A percentile compares a stretch with the other conserved stretches of the same genome.
Evolutionary conservation across 2,797 vertebrate species (phyloP).

Genomic region (Rhinophrynus dorsalis): DNA sequence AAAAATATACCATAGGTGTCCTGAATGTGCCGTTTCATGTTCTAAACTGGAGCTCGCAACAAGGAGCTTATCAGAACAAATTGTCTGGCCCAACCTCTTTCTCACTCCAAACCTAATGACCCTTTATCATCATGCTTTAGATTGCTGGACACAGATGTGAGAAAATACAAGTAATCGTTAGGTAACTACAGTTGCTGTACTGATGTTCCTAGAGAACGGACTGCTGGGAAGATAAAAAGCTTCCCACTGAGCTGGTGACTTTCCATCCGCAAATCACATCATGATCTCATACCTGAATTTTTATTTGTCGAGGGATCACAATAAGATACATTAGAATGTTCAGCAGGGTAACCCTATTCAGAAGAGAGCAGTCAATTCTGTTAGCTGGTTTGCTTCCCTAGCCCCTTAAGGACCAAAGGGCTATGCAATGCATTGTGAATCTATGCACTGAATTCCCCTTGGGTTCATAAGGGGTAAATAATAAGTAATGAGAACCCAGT

Average conservation of each 20-base stretch:
- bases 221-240: slow-evolving; percentile 98
- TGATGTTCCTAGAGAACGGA: slow-evolving; percentile 89
- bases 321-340: slow-evolving; percentile 77
- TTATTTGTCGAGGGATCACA: slow-evolving; percentile 79
- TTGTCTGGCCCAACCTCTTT: slow-evolving; percentile 82
- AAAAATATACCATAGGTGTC: slow-evolving; percentile 52
- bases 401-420: no score
- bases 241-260: slow-evolving; percentile 91
- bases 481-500: neutral
- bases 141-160: slow-evolving; percentile 89
- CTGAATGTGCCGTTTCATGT: slow-evolving; percentile 69
- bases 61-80: slow-evolving; percentile 84
- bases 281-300: slow-evolving; percentile 94
- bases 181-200: slow-evolving; percentile 84
- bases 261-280: slow-evolving; percentile 88
- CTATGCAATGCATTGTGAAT: no score
- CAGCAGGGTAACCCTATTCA: slow-evolving; percentile 71
- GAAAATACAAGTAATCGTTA: slow-evolving; percentile 86
- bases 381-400: slow-evolving; percentile 65
- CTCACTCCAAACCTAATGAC: slow-evolving; percentile 85
- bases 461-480: no score
- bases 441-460: no score
- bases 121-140: slow-evolving; percentile 86
- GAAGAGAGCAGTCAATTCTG: slow-evolving; percentile 68
- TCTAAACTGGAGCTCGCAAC: slow-evolving; percentile 75